phyloP scores from a whole-genome alignment of 2,113 vertebrate genomes.

The Crotalus helleri region DNA sequence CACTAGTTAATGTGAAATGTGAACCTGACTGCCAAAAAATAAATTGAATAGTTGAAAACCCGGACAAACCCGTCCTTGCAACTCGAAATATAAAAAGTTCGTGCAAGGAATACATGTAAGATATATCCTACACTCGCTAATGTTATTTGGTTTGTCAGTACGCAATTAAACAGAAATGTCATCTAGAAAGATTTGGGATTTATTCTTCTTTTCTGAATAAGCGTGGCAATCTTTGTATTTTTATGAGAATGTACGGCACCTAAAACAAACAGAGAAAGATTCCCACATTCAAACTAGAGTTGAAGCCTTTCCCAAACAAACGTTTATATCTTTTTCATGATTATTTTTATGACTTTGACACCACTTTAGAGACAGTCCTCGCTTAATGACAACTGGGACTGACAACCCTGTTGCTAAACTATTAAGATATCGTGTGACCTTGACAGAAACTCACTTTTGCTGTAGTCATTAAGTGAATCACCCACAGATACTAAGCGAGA shows the following conservation, averaged over 20 bases:
- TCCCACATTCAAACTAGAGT: background rate
- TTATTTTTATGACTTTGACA: background rate
- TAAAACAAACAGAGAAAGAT: background rate
- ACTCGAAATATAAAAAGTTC: background rate
- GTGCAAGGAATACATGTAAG: background rate
- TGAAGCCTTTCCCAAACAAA: background rate
- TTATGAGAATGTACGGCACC: background rate
- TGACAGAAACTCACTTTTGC: background rate
- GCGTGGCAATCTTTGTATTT: background rate
- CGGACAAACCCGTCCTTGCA: background rate
- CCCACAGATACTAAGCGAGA: background rate
- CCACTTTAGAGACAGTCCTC: background rate
- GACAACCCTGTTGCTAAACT: background rate
- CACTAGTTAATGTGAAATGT: background rate
- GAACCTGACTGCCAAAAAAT: background rate
- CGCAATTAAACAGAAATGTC: background rate
- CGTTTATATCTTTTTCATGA: background rate
- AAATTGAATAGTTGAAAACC: background rate
- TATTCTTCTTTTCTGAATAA: background rate
- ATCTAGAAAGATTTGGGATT: background rate
- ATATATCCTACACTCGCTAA: background rate
- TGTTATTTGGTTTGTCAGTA: background rate
- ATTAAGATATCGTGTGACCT: background rate
- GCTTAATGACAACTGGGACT: background rate
- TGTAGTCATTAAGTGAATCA: background rate